Evolutionary conservation across 2,113 vertebrate genomes (phyloP).

Genomic region (Megaceryle maxima): DNA sequence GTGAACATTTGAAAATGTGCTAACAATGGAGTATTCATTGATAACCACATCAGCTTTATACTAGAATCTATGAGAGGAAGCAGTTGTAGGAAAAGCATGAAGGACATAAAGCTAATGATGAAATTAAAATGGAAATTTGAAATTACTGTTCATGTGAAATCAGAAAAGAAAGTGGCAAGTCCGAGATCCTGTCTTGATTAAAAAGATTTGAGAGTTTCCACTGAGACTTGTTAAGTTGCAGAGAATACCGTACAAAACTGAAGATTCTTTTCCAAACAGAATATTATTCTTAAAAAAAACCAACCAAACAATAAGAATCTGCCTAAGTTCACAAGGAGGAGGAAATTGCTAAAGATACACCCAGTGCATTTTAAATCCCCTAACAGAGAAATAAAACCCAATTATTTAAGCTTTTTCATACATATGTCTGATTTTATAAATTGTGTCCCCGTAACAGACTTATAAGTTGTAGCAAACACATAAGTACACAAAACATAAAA

Average conservation of each 20-base stretch:
- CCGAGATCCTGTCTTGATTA: background rate
- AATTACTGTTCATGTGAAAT: background rate
- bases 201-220: background rate
- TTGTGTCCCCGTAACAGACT: background rate
- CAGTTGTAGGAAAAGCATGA: background rate
- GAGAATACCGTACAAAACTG: background rate
- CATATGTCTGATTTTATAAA: background rate
- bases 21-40: conserved; percentile 57
- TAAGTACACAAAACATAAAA: background rate
- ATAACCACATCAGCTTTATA: background rate
- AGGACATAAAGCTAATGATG: background rate
- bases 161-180: background rate
- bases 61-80: conserved; percentile 36
- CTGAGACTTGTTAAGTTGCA: background rate
- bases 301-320: background rate
- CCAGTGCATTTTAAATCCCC: background rate
- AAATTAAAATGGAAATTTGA: background rate
- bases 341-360: background rate
- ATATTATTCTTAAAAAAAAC: background rate
- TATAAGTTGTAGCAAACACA: background rate
- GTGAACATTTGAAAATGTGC: conserved; percentile 29
- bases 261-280: background rate
- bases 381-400: background rate
- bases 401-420: background rate
- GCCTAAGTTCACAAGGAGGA: background rate